Evolutionary conservation across 2,113 vertebrate species (phyloP), one percentile per base, ranked within the genome.

Genomic region (Antennarius striatus): DNA sequence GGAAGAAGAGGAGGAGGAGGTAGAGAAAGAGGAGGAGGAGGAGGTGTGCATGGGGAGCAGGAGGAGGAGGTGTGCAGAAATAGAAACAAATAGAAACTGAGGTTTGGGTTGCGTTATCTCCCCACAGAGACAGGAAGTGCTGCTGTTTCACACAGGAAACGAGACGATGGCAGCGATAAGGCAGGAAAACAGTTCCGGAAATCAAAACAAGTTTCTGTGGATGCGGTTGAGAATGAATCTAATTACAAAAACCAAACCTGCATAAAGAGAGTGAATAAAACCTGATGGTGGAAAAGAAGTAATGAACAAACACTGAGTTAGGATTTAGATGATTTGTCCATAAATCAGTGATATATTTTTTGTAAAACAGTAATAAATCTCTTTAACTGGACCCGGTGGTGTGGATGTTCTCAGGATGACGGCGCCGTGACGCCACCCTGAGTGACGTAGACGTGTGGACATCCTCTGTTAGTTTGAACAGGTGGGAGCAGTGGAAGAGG

Each of bases 71-170:
- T 48, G 12, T 3, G 3, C 52, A 48, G 40, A 10, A 59, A 56
- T 36, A 43, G 57, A 50, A 73, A 62, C 6, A 56, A 28, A 57
- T 46, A 62, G 32, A 14, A 1, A 49, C 6, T 46, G 22, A 46
- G 39, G 58, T 13, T 28, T 7, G 13, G 13, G 62, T 81, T 7
- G 13, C 10, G 62, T 81, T 79, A 86, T 81, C 73, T 70, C 56
- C 68, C 39, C 71, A 78, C 76, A 56, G 77, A 77, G 62, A 73
- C 76, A 66, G 86, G 88, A 91, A 88, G 67, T 71, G 52, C 58
- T 47, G 54, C 56, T 16, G 40, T 50, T 76, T 68, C 68, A 64
- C 53, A 67, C 62, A 75, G 80, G 78, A 87, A 81, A 81, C 59
- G 58, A 53, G 66, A 57, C 56, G 79, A 87, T 87, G 78, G 63